These are phyloP conservation scores for Notolabrus celidotus DNA, from an alignment of 2,797 vertebrate species.

Conservation along the genomic window DNA sequence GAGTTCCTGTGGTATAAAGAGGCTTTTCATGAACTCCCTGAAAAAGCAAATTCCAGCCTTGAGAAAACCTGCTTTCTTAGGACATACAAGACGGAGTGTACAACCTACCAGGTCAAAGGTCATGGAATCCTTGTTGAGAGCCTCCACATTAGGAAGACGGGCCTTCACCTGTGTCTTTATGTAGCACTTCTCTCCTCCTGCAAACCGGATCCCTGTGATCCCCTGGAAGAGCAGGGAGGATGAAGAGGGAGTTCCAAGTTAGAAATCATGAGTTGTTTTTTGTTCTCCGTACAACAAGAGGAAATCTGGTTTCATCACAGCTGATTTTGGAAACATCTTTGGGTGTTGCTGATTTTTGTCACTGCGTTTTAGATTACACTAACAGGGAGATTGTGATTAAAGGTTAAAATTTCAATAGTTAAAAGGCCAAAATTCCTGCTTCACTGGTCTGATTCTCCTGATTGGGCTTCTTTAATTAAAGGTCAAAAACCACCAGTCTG, in stretches of 20 bases:
- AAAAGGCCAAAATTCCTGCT: conserved; percentile 58
- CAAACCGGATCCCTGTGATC: conserved; percentile 94
- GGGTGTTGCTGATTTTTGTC: background rate
- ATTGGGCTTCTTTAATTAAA: conserved; percentile 69
- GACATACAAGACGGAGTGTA: background rate
- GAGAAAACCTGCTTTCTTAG: background rate
- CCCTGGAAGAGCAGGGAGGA: conserved; percentile 79
- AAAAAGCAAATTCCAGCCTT: background rate
- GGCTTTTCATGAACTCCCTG: background rate
- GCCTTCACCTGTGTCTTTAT: conserved; percentile 95
- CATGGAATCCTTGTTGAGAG: conserved; percentile 87
- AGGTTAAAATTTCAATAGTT: conserved; percentile 60
- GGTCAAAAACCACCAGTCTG: conserved; percentile 67
- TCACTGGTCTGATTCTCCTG: conserved; percentile 61
- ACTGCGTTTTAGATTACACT: conserved; percentile 15
- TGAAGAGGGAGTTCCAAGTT: background rate
- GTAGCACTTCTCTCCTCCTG: conserved; percentile 94
- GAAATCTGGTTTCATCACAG: background rate
- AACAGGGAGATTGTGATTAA: conserved; percentile 52
- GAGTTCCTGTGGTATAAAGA: background rate
- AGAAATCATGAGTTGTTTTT: background rate
- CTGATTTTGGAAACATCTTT: conserved; percentile 9
- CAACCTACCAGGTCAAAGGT: conserved; percentile 91
- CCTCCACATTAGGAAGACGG: conserved; percentile 88
- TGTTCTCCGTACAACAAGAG: background rate